Percentiles rank a stretch among this genome's conserved stretches.
Evolutionary conservation across 2,797 vertebrate genomes (phyloP).

Genomic region (Bradypus variegatus): DNA sequence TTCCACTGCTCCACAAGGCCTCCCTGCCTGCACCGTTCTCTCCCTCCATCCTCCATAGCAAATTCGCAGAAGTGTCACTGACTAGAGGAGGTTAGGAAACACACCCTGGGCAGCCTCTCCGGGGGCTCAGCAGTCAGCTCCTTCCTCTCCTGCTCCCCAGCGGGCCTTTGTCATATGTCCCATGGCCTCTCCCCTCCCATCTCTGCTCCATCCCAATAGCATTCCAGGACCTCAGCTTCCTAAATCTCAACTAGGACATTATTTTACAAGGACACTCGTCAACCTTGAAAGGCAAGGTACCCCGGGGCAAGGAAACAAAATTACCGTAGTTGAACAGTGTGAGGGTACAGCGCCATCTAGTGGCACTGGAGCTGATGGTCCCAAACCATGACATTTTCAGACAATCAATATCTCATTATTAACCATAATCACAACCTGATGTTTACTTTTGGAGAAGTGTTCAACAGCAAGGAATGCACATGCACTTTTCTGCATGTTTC

Average conservation of each 20-base stretch:
- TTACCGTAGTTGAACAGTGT: neutral
- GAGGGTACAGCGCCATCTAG: conserved; percentile 56
- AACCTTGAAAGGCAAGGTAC: conserved; percentile 62
- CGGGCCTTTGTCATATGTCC: conserved; percentile 29
- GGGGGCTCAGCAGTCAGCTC: neutral
- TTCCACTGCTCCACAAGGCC: neutral
- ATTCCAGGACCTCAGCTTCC: conserved; percentile 40
- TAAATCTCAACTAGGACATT: conserved; percentile 45
- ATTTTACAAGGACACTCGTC: conserved; percentile 60
- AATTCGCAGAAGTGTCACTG: neutral
- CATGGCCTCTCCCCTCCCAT: neutral
- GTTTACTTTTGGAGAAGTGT: conserved; percentile 68
- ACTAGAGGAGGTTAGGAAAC: neutral
- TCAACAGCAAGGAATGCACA: conserved; percentile 38
- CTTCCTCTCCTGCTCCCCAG: neutral
- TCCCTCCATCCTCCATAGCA: neutral
- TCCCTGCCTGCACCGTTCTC: neutral
- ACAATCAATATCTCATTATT: conserved; percentile 80
- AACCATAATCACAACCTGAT: conserved; percentile 74
- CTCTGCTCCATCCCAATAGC: conserved; percentile 1
- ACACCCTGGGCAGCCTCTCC: neutral
- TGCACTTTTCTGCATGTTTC: conserved; percentile 47
- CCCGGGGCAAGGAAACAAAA: conserved; percentile 43
- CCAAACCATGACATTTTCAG: conserved; percentile 73
- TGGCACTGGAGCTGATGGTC: neutral